Evolutionary conservation across 1,140 invertebrate species (phyloP).

Genomic region (Lycorma delicatula): DNA sequence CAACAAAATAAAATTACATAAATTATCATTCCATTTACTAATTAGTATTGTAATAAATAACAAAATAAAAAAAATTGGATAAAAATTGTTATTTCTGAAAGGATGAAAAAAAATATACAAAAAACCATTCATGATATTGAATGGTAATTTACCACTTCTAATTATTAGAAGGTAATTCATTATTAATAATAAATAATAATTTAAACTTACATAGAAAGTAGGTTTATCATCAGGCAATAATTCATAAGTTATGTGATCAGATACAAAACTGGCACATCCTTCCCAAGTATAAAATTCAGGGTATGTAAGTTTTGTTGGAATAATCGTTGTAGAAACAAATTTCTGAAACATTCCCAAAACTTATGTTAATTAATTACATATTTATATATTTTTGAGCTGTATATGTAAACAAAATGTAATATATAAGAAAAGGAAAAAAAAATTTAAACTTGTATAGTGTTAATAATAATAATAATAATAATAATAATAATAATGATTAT

Average conservation of each 20-base stretch:
- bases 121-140: background rate
- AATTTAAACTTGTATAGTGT: too few species aligned
- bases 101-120: background rate
- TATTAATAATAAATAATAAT: too few species aligned
- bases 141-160: background rate
- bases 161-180: background rate
- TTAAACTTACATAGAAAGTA: conserved; percentile 50
- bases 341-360: conserved; percentile 12
- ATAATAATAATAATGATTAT: too few species aligned
- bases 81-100: background rate
- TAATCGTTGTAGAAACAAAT: conserved; percentile 53
- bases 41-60: conserved; percentile 2
- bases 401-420: too few species aligned
- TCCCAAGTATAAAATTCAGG: conserved; percentile 50
- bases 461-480: too few species aligned
- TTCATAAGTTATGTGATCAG: conserved; percentile 52
- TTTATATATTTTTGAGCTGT: too few species aligned
- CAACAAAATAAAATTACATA: too few species aligned
- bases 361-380: conserved; percentile 2
- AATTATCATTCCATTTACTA: too few species aligned
- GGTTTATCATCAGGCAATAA: conserved; percentile 40
- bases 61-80: background rate
- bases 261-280: conserved; percentile 48
- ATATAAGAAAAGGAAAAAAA: too few species aligned
- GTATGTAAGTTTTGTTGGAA: conserved; percentile 51